A percentile compares a stretch with the other conserved stretches of the same genome.
Conservation (phyloP, 2,888 invertebrate species). For the Erannis defoliaria region DNA sequence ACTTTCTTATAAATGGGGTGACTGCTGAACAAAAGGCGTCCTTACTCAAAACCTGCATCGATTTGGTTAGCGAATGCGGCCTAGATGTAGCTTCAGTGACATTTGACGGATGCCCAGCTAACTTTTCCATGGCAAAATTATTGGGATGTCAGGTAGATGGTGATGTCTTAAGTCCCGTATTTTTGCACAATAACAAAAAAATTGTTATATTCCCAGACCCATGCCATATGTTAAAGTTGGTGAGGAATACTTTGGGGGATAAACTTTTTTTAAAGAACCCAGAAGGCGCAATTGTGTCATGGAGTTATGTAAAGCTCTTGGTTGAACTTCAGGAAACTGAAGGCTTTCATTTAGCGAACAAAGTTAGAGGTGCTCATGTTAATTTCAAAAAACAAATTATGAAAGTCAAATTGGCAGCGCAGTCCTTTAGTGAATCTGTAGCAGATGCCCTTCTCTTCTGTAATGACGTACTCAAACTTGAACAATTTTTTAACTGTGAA, state of each 20-base stretch:
- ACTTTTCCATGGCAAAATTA: background rate
- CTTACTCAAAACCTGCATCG: background rate
- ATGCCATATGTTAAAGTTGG: background rate
- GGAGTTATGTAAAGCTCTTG: slow-evolving; percentile 18
- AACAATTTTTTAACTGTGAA: background rate
- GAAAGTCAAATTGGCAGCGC: slow-evolving; percentile 7
- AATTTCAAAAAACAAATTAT: slow-evolving; percentile 5
- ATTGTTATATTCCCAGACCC: slow-evolving; percentile 1
- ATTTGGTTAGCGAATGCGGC: background rate
- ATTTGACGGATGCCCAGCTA: background rate
- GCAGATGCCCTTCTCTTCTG: background rate
- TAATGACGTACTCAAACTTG: background rate
- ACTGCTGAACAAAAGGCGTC: background rate
- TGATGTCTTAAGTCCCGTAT: slow-evolving; percentile 39
- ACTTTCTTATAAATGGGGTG: background rate
- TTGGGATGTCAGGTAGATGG: background rate
- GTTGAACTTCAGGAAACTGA: slow-evolving; percentile 25
- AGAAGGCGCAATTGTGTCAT: slow-evolving; percentile 8
- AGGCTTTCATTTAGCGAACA: slow-evolving; percentile 39
- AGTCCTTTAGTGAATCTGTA: background rate
- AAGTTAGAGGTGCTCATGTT: slow-evolving; percentile 11
- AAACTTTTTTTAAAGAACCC: slow-evolving; percentile 9
- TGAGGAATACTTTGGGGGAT: slow-evolving; percentile 12
- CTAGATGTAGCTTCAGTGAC: background rate
- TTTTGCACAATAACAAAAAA: background rate